Conservation (phyloP, 2,888 invertebrate species). For the Zygothrica quintamaculata region DNA sequence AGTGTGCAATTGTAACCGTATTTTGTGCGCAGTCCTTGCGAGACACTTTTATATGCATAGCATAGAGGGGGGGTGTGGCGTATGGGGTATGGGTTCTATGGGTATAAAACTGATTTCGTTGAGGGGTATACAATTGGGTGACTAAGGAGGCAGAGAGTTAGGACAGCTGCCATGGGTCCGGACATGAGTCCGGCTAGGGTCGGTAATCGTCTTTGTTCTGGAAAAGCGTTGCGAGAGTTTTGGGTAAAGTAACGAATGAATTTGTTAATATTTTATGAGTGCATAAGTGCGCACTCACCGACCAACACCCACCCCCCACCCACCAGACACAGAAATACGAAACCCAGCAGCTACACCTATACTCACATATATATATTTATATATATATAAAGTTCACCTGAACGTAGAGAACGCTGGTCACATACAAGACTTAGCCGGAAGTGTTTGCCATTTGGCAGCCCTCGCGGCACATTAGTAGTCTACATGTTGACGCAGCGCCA, state of each 20-base stretch:
- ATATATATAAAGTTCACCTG: slow-evolving; percentile 28
- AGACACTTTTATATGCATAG: slow-evolving; percentile 75
- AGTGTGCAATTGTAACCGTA: slow-evolving; percentile 78
- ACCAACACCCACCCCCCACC: slow-evolving; percentile 31
- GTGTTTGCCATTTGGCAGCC: slow-evolving; percentile 80
- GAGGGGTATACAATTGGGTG: too few relatives aligned
- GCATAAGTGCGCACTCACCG: slow-evolving; percentile 80
- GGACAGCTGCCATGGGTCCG: slow-evolving; percentile 58
- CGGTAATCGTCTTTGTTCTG: slow-evolving; percentile 77
- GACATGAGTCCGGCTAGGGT: slow-evolving; percentile 29
- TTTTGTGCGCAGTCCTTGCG: slow-evolving; percentile 59
- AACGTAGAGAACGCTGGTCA: slow-evolving; percentile 21
- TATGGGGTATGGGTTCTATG: neutral
- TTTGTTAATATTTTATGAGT: slow-evolving; percentile 83
- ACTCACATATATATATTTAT: slow-evolving; percentile 10
- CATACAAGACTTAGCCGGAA: slow-evolving; percentile 51
- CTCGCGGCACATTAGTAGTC: slow-evolving; percentile 83
- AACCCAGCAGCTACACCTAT: slow-evolving; percentile 11
- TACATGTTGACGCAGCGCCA: slow-evolving; percentile 76
- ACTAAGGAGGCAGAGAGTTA: slow-evolving; percentile 20
- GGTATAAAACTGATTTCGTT: neutral
- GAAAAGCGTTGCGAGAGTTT: slow-evolving; percentile 67
- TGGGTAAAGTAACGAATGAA: slow-evolving; percentile 82
- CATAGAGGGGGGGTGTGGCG: slow-evolving; percentile 8
- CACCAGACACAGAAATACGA: too few relatives aligned